These are phyloP conservation scores for Ibycter americanus DNA, from an alignment of 2,797 vertebrate genomes.

Conservation along the genomic window DNA sequence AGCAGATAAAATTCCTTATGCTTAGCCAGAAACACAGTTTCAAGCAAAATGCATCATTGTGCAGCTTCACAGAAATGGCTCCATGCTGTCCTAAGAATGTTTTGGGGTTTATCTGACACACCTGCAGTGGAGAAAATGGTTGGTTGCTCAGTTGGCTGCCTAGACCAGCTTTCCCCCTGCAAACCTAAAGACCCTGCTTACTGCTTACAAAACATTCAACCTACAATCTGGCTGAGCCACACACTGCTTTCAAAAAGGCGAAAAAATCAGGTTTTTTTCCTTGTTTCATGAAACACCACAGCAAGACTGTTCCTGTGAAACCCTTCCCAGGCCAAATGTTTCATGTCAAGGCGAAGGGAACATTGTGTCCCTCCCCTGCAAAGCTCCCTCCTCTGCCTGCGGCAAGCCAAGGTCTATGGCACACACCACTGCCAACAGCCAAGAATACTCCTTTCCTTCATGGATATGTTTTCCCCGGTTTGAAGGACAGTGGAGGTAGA, in stretches of 20 bases:
- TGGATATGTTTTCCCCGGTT: not conserved
- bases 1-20: not conserved
- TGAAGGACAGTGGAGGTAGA: slow-evolving; percentile 48
- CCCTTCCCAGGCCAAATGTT: slow-evolving; percentile 49
- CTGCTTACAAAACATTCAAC: not conserved
- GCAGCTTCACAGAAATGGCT: not conserved
- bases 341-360: slow-evolving; percentile 48
- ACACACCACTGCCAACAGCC: slow-evolving; percentile 47
- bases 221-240: not conserved
- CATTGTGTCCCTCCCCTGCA: slow-evolving; percentile 36
- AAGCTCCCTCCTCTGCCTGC: slow-evolving; percentile 14
- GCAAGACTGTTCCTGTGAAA: not conserved
- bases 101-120: not conserved
- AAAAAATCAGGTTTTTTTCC: not conserved
- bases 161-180: not conserved
- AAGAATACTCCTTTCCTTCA: slow-evolving; percentile 8
- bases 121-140: not conserved
- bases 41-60: not conserved
- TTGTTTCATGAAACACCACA: not conserved
- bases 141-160: not conserved
- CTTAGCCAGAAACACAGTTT: not conserved
- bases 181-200: not conserved
- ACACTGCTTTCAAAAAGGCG: not conserved
- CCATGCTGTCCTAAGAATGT: not conserved
- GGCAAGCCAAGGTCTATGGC: slow-evolving; percentile 60